Evolutionary conservation across 2,797 vertebrate species (phyloP).

Genomic region (Pogoniulus pusillus): DNA sequence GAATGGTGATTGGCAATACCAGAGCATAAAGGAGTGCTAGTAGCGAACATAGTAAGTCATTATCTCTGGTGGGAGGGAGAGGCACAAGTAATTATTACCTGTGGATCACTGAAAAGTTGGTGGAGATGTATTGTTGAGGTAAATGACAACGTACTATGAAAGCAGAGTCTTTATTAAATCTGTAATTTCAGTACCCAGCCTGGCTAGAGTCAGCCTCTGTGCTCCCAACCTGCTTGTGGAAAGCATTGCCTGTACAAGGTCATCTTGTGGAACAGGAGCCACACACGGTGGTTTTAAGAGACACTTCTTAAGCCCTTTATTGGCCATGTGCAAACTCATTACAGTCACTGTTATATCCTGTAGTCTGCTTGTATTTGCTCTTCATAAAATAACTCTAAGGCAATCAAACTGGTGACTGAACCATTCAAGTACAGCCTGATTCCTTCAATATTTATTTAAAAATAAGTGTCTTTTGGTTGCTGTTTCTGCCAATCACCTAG

Average conservation of each 20-base stretch:
- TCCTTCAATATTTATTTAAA: background rate
- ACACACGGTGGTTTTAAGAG: background rate
- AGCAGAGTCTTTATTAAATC: background rate
- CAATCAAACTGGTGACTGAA: background rate
- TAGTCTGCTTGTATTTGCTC: background rate
- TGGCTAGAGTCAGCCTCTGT: background rate
- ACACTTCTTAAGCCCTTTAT: background rate
- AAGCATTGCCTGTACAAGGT: background rate
- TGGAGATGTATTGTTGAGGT: background rate
- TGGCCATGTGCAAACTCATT: background rate
- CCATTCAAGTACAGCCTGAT: background rate
- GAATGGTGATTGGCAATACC: background rate
- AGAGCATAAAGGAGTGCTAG: background rate
- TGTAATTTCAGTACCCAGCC: background rate
- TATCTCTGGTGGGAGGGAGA: background rate
- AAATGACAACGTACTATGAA: background rate
- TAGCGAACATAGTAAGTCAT: background rate
- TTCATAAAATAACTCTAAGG: background rate
- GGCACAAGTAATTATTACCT: background rate
- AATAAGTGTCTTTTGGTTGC: background rate
- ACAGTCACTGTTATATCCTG: background rate
- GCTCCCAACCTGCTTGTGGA: background rate
- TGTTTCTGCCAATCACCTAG: background rate
- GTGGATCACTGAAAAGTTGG: background rate
- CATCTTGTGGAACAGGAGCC: background rate